phyloP scores from a whole-genome alignment of 2,888 invertebrate genomes.

The Boloria selene region DNA sequence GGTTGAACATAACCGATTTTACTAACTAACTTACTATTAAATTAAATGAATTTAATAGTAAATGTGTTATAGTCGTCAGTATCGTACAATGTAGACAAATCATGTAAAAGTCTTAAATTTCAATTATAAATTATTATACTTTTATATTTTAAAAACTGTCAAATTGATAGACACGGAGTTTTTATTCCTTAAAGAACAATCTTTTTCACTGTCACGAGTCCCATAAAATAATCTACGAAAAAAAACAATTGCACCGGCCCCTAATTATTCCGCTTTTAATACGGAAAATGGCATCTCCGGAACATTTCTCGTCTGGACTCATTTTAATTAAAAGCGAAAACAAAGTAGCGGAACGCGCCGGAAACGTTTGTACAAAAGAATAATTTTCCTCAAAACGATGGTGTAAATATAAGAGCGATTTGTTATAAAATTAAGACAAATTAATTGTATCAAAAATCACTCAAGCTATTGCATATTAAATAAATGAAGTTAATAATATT shows the following conservation, averaged over 20 bases:
- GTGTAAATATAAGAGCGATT: constrained; percentile 38
- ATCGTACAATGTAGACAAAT: too few relatives aligned
- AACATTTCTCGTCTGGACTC: constrained; percentile 57
- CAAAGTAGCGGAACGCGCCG: constrained; percentile 60
- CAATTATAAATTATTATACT: neutral
- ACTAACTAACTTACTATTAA: too few relatives aligned
- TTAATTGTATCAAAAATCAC: constrained; percentile 23
- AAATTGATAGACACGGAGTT: constrained; percentile 3
- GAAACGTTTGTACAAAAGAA: constrained; percentile 52
- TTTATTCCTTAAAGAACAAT: constrained; percentile 20
- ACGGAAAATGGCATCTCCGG: constrained; percentile 44
- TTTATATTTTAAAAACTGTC: neutral
- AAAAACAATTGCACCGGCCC: constrained; percentile 44
- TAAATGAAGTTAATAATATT: neutral
- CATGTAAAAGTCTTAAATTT: too few relatives aligned
- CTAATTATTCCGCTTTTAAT: constrained; percentile 44
- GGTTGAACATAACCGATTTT: too few relatives aligned
- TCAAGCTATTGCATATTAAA: neutral
- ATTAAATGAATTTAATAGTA: neutral
- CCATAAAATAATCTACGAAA: constrained; percentile 39
- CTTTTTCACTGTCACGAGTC: constrained; percentile 32
- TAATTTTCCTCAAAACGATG: constrained; percentile 48
- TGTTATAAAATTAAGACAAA: constrained; percentile 28
- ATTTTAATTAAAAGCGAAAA: constrained; percentile 77
- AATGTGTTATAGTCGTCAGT: neutral